A percentile compares a stretch with the other conserved stretches of the same genome.
These are phyloP conservation scores for Zophobas atratus DNA, from an alignment of 1,140 invertebrate genomes.

Conservation along the genomic window DNA sequence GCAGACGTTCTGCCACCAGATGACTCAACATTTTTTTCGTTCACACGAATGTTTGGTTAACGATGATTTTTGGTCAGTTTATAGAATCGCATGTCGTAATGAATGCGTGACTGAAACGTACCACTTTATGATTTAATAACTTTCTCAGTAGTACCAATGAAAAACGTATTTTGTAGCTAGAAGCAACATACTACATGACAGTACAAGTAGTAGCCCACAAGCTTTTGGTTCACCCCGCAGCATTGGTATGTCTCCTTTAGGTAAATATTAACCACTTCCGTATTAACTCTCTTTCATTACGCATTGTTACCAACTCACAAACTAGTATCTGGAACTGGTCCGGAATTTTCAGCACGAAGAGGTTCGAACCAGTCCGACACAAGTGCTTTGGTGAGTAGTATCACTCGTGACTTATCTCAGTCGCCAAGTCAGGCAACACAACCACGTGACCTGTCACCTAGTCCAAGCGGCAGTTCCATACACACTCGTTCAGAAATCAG, in stretches of 20 bases:
- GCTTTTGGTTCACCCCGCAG: constrained; percentile 73
- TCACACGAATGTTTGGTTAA: no score
- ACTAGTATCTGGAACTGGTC: constrained; percentile 66
- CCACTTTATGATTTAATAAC: no score
- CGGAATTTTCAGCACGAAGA: constrained; percentile 69
- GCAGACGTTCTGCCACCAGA: background rate
- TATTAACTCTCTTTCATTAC: constrained; percentile 1
- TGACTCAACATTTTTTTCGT: background rate
- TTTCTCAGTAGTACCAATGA: background rate
- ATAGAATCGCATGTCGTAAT: no score
- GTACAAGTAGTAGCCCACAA: constrained; percentile 72
- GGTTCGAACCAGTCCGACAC: constrained; percentile 78
- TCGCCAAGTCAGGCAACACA: constrained; percentile 72
- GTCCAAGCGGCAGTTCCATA: constrained; percentile 74
- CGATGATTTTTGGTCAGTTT: no score
- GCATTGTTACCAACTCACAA: constrained; percentile 8
- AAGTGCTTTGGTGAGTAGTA: constrained; percentile 72
- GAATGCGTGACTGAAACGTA: no score
- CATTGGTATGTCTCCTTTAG: constrained; percentile 73
- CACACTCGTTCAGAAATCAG: constrained; percentile 72
- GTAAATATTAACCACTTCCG: constrained; percentile 65
- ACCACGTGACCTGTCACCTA: constrained; percentile 75
- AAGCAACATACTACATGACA: constrained; percentile 63
- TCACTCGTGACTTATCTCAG: constrained; percentile 58
- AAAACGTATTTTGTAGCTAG: constrained; percentile 31